A percentile compares a stretch with the other conserved stretches of the same genome.
phyloP scores from a whole-genome alignment of 1,140 invertebrate species.

The Aphelinus atriplicis region DNA sequence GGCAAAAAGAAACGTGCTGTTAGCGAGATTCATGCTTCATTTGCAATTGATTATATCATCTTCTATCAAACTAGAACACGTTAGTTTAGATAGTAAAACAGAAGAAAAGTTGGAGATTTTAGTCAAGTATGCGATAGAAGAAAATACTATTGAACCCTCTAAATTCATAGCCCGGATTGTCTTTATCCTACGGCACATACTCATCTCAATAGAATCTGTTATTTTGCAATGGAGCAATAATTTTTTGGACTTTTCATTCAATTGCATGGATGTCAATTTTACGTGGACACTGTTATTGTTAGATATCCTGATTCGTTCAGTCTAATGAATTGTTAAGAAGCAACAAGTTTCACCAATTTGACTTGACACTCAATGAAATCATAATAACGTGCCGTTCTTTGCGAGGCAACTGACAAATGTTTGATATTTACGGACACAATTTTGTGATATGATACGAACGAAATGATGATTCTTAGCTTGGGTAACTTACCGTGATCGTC shows the following conservation, averaged over 20 bases:
- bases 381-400: conserved; percentile 15
- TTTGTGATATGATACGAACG: conserved; percentile 3
- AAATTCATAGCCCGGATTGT: conserved; percentile 35
- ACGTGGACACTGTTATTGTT: not conserved
- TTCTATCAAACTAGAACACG: conserved; percentile 41
- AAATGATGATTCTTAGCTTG: not conserved
- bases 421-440: conserved; percentile 22
- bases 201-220: not conserved
- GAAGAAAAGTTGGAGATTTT: not conserved
- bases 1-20: conserved; percentile 62
- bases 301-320: not conserved
- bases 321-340: conserved; percentile 24
- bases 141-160: conserved; percentile 31
- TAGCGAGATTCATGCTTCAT: conserved; percentile 59
- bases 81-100: conserved; percentile 24
- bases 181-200: not conserved
- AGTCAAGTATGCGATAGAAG: not conserved
- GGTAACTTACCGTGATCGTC: conserved; percentile 64
- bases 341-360: not conserved
- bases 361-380: conserved; percentile 19
- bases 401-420: conserved; percentile 3
- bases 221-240: not conserved
- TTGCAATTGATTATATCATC: conserved; percentile 35
- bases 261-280: conserved; percentile 19
- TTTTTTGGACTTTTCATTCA: not conserved